Evolutionary conservation across 2,888 invertebrate genomes (phyloP), one percentile per base, ranked within the genome.

Genomic region (Augiades crinisus): DNA sequence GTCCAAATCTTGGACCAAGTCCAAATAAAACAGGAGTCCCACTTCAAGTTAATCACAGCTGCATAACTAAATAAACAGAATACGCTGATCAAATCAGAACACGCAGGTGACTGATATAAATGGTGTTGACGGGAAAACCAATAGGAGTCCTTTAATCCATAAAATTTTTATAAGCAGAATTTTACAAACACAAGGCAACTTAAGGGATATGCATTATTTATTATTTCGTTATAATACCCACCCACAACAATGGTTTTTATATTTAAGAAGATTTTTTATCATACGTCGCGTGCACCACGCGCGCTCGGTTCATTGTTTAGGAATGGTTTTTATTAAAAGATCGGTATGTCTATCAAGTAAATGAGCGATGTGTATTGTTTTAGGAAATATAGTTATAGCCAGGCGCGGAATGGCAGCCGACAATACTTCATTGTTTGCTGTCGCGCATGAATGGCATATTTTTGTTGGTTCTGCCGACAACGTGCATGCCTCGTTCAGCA

Each of bases 361-460:
- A 21, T 36, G n/a, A 30, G 33, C 14, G 33, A 12, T n/a, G 38
- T 33, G 45, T 46, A 63, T 62, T 62, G 60, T 63, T 60, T 55
- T 44, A 45, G 10, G 5, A 8, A 22, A 37, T 47, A 12, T 16
- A 17, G 27, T 33, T 33, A n/a, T 43, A 40, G 52, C 41, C 45
- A 54, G 57, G 59, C 47, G 53, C 54, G 58, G 57, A 46, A 22
- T 33, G 7, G 10, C 27, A 54, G 21, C 40, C 47, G 49, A 67
- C 63, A 67, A 65, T 64, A 57, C 58, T 21, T 45, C 53, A 65
- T 65, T 63, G 61, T 64, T 45, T 41, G n/a, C 19, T 41, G 52
- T 54, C 58, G 58, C 57, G 60, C 58, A 52, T 60, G 58, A 64
- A 61, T 65, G 64, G 57, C 17, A 44, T 53, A 59, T 58, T 64